These are phyloP conservation scores for Hypotaenidia philippensis DNA, from an alignment of 2,797 vertebrate species.

Conservation along the genomic window DNA sequence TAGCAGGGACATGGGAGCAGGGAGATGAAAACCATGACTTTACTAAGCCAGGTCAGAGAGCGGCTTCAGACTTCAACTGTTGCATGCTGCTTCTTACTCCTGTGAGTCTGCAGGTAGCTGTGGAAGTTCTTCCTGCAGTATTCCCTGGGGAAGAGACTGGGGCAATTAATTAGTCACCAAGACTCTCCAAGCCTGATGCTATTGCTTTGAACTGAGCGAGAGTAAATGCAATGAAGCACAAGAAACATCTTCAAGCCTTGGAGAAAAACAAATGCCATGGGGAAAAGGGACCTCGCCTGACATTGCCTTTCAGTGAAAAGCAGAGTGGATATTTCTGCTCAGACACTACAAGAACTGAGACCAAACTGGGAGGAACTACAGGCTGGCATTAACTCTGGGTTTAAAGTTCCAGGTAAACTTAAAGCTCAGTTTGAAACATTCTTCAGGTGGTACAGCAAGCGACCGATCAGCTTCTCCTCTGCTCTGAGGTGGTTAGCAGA, in stretches of 20 bases:
- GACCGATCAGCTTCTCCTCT: background rate
- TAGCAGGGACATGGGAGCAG: background rate
- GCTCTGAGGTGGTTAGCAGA: background rate
- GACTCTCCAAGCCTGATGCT: background rate
- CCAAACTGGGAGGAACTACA: background rate
- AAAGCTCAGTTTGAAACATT: background rate
- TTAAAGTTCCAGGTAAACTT: background rate
- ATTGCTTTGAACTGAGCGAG: background rate
- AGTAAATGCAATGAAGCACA: background rate
- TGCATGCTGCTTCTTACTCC: background rate
- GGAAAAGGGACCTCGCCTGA: background rate
- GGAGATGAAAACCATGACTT: background rate
- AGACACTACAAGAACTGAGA: background rate
- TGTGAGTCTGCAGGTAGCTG: background rate
- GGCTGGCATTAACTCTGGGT: background rate
- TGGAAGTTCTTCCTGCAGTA: background rate
- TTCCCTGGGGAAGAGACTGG: background rate
- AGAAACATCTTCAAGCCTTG: background rate
- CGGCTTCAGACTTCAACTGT: background rate
- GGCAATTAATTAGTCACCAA: background rate
- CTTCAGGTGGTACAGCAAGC: background rate
- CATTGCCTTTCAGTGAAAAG: background rate
- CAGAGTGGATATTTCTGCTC: background rate
- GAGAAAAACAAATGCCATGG: accelerated
- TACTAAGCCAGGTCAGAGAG: background rate